Evolutionary conservation across 2,113 vertebrate genomes (phyloP).

Genomic region (Malurus cyaneus): DNA sequence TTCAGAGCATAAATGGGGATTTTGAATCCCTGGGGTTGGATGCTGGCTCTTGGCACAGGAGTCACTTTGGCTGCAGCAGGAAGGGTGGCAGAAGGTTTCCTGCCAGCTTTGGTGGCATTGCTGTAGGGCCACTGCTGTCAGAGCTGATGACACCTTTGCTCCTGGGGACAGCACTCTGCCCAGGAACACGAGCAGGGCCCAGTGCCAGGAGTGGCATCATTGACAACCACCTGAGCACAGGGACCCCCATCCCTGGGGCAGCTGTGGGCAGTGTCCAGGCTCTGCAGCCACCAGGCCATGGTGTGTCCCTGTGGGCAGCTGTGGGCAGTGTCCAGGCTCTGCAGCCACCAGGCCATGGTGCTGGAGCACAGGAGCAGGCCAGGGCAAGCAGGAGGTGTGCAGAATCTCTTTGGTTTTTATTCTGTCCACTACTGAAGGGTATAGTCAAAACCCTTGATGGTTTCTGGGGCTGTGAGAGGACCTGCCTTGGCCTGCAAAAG

Average conservation of each 20-base stretch:
- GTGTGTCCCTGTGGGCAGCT: too few species aligned
- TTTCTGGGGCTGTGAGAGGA: too few species aligned
- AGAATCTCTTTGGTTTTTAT: too few species aligned
- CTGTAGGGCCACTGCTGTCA: not conserved
- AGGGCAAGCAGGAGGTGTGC: too few species aligned
- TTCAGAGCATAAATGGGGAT: not conserved
- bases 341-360: too few species aligned
- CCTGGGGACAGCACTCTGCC: not conserved
- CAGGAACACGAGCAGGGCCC: not conserved
- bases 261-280: too few species aligned
- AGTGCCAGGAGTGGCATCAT: accelerated
- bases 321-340: too few species aligned
- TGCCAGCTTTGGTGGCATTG: not conserved
- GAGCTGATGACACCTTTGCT: not conserved
- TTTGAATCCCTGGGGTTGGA: not conserved
- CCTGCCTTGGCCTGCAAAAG: too few species aligned
- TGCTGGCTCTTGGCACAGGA: accelerated
- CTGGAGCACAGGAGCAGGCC: too few species aligned
- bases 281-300: too few species aligned
- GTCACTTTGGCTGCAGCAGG: not conserved
- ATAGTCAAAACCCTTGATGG: too few species aligned
- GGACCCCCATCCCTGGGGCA: not conserved
- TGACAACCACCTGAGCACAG: not conserved
- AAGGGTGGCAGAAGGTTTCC: not conserved
- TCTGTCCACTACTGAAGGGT: too few species aligned